Evolutionary conservation across 2,113 vertebrate genomes (phyloP), one percentile per base, ranked within the genome.

Genomic region (Ariopsis seemanni): DNA sequence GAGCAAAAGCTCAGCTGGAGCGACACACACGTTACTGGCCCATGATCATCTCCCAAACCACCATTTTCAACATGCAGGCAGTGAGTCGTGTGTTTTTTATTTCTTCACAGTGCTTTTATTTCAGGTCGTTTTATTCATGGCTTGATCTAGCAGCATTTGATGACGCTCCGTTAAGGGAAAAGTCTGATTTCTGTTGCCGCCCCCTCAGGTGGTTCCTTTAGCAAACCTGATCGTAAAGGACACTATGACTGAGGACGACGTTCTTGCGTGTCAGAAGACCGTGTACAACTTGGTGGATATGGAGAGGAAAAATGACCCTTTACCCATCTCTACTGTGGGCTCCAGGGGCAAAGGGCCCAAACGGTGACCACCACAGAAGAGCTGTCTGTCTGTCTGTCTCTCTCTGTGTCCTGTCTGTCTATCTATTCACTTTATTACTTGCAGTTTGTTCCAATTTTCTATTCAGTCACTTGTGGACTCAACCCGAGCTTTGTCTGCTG

Each of bases 11-110:
- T 85, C 98, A 99, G 92, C 96, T 99, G 91, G 98, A 99, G 91
- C 97, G 97, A 77, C 94, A 99, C 90, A 99, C 98, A 71, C 97
- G 98, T 53, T 99, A 99, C 92, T 99, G 98, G 98, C 98, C 98
- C 17, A 99, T 99, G 98, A 99, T 99, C 91, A 99, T 99, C 92
- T 99, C 98, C 89, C 98, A 99, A 93, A 99, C 98, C 65, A 99
- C 98, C 86, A 99, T 99, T 89, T 99, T 99, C 94, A 99, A 99
- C 93, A 99, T 99, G 98, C 98, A 99, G 94, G 98, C 98, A 53
- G 98, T 99, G 93, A 95, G 97, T 71, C 4, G 11, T 9, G 4
- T 53, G 60, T 20, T 50, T 50, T 22, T 20, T 14, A 4, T 12
- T 63, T 11, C 25, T 69, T 69, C 34, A 48, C 2, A 20, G 9